A percentile compares a stretch with the other conserved stretches of the same genome.
phyloP scores from a whole-genome alignment of 2,797 vertebrate species.

The Hydrocynus forskahlii region DNA sequence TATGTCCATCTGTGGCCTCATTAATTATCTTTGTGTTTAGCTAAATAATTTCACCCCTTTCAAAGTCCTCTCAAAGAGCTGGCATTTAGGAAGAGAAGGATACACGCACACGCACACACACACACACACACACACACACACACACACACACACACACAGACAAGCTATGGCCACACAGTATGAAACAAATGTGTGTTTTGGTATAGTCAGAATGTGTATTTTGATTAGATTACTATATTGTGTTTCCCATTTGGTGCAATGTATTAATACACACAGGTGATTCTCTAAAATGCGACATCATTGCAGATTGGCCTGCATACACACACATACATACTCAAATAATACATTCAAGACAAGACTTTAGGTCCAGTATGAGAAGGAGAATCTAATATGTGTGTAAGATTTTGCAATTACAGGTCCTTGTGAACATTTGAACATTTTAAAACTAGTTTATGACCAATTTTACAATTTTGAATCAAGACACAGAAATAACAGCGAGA shows the following conservation, averaged over 20 bases:
- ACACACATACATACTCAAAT: no score
- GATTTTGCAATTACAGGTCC: background rate
- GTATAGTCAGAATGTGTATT: background rate
- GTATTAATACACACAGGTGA: no score
- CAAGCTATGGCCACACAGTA: background rate
- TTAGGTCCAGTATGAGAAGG: background rate
- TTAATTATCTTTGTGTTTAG: conserved; percentile 79
- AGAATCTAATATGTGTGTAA: background rate
- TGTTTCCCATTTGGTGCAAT: no score
- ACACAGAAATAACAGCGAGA: conserved; percentile 7
- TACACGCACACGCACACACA: no score
- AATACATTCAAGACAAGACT: no score
- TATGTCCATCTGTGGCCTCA: conserved; percentile 77
- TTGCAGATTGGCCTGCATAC: no score
- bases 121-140: background rate
- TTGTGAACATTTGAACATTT: background rate
- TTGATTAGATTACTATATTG: background rate
- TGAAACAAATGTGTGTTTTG: background rate
- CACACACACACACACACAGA: background rate
- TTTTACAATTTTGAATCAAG: background rate
- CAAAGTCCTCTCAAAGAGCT: conserved; percentile 60
- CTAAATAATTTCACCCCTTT: conserved; percentile 77
- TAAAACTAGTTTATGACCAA: no score
- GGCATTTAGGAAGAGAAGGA: background rate
- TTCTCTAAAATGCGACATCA: no score